Evolutionary conservation across 2,113 vertebrate genomes (phyloP), one percentile per base, ranked within the genome.

Genomic region (Illadopsis cleaveri): DNA sequence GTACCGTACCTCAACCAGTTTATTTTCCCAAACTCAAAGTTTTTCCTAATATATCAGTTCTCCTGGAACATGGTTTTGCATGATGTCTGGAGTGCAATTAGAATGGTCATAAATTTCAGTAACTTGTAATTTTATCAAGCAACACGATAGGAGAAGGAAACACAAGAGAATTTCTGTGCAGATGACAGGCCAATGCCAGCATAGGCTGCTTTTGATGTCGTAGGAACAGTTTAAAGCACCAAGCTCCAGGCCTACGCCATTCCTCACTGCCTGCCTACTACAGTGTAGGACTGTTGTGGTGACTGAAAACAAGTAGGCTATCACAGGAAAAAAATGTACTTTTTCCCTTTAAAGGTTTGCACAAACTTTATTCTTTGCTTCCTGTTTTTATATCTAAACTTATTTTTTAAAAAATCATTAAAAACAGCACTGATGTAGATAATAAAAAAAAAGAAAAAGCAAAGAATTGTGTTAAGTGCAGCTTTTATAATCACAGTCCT

Each of bases 401-500:
- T 25, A 24, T 19, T 86, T 79, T 35, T 2, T 0, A 48, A 61
- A 93, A 91, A 93, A 25, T 51, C 10, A 48, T 92, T 95, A 78
- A 78, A 93, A 87, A 22, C 56, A 93, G 60, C 85, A 94, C 42
- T 94, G 66, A 95, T 82, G 53, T 76, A 92, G 71, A n/a, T 50
- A 71, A 62, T 48, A 57, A 81, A 66, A 66, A 64, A 91, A 81
- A 93, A 58, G 64, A 96, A 92, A 95, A 96, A 97, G 89, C 86
- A 97, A 97, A 92, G 58, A 97, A 94, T 75, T 92, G 53, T 97
- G 85, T 97, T 93, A 96, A 98, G 97, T 97, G 97, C 97, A 96
- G 97, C 90, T 93, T 98, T 97, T 98, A 98, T 98, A 89, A 98
- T 93, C 95, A 97, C 9, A 12, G 94, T 95, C 92, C 84, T 70